Base-by-base conservation (phyloP, 2,888 invertebrate species). In the Andrena praecox region DNA sequence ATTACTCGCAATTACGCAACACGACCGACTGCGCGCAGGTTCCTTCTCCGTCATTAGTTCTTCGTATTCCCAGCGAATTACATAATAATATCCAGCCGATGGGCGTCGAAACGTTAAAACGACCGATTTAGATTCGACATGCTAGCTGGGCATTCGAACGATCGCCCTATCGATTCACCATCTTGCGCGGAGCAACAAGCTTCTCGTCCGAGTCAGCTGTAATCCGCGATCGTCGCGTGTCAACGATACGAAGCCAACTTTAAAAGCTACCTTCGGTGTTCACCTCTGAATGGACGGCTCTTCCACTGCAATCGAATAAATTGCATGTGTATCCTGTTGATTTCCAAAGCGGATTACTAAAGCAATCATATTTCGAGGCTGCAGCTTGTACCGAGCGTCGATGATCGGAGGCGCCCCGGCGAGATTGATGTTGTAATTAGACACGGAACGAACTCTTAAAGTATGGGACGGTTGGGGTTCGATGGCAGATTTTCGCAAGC, bases 1-100 rank as follows among this genome's bases (percentile, higher is more conserved):
- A 92, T 92, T 92, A 91, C 89, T 89, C 85, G 87, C 80, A 84
- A 91, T 91, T 92, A 89, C 89, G 89, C 82, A 91, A 90, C 56
- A 27, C 82, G 63, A 60, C 60, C 76, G 59, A 56, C 62, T 48
- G 27, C 63, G 33, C 59, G 71, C 67, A 27, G 62, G 77, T 89
- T 87, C 86, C 90, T 88, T 87, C 85, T 81, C 84, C 85, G 85
- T 89, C 91, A 90, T 91, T 91, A 91, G 89, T 88, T 84, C 81
- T 84, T 87, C 86, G 82, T 85, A 83, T 85, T 83, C 82, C 79
- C 80, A 82, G 62, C 76, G 83, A 77, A 85, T 91, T 91, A 87
- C 86, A 88, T 87, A 91, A 91, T 87, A 80, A 90, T 90, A 89
- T 86, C 85, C 75, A 68, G 50, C 73, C 84, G 74, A 87, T 89